These are phyloP conservation scores for Pluvianellus socialis DNA, from an alignment of 2,113 vertebrate genomes.

Conservation along the genomic window DNA sequence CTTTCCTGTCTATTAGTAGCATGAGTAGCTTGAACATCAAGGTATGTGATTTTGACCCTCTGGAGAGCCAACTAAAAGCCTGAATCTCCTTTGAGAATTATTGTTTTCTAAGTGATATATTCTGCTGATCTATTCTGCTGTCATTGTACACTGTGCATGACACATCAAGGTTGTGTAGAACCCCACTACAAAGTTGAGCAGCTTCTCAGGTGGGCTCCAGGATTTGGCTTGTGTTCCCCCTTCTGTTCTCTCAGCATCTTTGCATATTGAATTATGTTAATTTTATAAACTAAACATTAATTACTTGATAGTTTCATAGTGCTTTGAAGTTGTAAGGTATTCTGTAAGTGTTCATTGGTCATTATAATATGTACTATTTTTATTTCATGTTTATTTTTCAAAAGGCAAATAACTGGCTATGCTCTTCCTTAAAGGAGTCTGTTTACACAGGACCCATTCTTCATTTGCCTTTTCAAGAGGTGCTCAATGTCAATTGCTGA, in stretches of 20 bases:
- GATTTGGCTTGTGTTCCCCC: neutral
- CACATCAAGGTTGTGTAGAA: neutral
- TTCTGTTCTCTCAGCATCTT: neutral
- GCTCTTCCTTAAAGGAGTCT: neutral
- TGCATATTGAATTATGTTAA: neutral
- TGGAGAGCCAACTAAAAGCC: neutral
- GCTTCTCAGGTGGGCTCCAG: neutral
- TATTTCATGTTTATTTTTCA: neutral
- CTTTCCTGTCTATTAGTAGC: neutral
- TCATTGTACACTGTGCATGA: neutral
- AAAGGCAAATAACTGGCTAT: neutral
- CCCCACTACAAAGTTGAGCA: neutral
- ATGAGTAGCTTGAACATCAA: neutral
- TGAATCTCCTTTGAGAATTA: neutral
- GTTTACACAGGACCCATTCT: neutral
- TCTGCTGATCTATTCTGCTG: neutral
- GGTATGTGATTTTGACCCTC: neutral
- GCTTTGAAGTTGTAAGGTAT: neutral
- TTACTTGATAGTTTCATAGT: neutral
- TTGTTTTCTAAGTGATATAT: neutral
- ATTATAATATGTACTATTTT: neutral
- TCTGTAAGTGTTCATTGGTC: neutral
- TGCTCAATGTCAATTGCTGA: neutral
- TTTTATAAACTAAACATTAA: conserved; percentile 6
- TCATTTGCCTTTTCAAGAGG: neutral